Base-by-base conservation (phyloP, 2,888 invertebrate species). In the Julus scanicus region DNA sequence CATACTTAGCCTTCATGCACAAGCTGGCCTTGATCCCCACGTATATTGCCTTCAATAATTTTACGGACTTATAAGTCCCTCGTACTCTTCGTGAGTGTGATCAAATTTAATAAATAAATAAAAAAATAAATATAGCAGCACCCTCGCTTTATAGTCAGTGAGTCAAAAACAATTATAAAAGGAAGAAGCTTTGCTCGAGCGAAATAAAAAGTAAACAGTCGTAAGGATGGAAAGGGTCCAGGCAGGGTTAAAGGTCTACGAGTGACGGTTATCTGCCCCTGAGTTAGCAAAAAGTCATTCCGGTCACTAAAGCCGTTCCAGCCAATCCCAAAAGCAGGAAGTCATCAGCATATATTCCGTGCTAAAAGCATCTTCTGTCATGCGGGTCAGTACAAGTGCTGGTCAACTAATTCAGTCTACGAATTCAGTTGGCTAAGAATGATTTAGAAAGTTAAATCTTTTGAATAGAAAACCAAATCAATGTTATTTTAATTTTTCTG, bases 121-220 rank as follows among this genome's bases (percentile, higher is more conserved):
- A n/a, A n/a, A n/a, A n/a, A n/a, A n/a, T n/a, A n/a, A n/a, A 29
- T 1, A 29, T 29, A 29, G 44, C 71, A 20, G 71, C 71, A 29
- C 71, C 20, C 29, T 71, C 71, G 29, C 71, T 71, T 71, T 44
- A 11, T 29, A 71, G 71, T 2, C 71, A 8, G 29, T 17, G 53
- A 63, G 71, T 71, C 71, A 71, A 71, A 71, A 20, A 71, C 11
- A 20, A 20, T 71, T 71, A 71, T 29, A 29, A 71, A 71, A 71
- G 20, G 29, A 63, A 29, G 20, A 11, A 20, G 29, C 71, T 8
- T 44, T 8, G 8, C 8, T 8, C 44, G 9, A 6, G 71, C 11
- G 20, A 29, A 29, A 9, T 63, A n/a, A 63, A 29, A 20, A 71
- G n/a, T n/a, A 63, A 71, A 29, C 9, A 71, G 71, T 20, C 71